Evolutionary conservation across 2,797 vertebrate genomes (phyloP), one percentile per base, ranked within the genome.

Genomic region (Momotus momota): DNA sequence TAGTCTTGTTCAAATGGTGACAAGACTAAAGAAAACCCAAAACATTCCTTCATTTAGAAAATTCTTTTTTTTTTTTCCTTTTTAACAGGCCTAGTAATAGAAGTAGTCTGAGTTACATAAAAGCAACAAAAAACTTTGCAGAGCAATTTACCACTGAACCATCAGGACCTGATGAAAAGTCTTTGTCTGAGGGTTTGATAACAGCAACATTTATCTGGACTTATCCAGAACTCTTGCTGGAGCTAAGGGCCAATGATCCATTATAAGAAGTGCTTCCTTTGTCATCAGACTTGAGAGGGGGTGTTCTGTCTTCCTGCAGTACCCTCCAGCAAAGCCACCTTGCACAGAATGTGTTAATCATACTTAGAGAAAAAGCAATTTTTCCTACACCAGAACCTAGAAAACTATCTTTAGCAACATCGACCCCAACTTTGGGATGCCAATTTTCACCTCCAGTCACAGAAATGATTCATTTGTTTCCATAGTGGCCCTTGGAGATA

Each of bases 281-380:
- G 31, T 69, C 75, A 31, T 9, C 12, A 57, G 57, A 31, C 86
- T 73, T 0, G 0, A 51, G 64, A 55, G n/a, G 23, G 52, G 22
- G 77, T 18, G 19, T 17, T 26, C 58, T 18, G 14, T 4, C 14
- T 31, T 72, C 48, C 43, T 2, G 4, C 61, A 88, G 41, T 1
- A 17, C 22, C 26, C 46, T 79, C 7, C 41, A 51, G 46, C 2
- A 6, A 88, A 49, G 58, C 48, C 38, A 65, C 11, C 12, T 52
- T 15, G 52, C 48, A 52, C 21, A 49, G 27, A 0, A 0, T 12
- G 8, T 35, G 65, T 46, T 51, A 31, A 80, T 20, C 9, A 7
- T 4, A 25, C 27, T 41, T 20, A 29, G 16, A 43, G 43, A 64
- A 88, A 93, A 84, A 48, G 4, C 8, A 20, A 15, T 52, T 48